Conservation (phyloP, 2,888 invertebrate genomes). For the Podabrus alpinus region DNA sequence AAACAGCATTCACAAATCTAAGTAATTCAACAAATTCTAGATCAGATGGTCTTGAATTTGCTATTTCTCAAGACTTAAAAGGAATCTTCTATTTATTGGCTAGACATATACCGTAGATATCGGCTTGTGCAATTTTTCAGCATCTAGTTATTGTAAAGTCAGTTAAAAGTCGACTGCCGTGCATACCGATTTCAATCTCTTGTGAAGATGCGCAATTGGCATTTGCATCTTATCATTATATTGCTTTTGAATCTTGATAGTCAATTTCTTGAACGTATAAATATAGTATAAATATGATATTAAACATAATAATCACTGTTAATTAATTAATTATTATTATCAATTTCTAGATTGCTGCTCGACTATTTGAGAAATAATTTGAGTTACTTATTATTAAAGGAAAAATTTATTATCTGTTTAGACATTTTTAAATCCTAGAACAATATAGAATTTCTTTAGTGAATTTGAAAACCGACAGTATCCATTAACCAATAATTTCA, state of each 20-base stretch:
- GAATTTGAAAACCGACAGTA: no score
- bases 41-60: conserved; percentile 28
- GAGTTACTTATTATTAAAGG: background rate
- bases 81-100: conserved; percentile 31
- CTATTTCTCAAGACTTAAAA: conserved; percentile 32
- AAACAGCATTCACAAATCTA: conserved; percentile 21
- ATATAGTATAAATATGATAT: background rate
- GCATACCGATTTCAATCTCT: conserved; percentile 36
- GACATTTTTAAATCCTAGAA: no score
- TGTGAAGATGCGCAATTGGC: conserved; percentile 35
- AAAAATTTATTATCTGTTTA: no score
- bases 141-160: conserved; percentile 34
- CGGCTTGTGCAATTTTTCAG: conserved; percentile 34
- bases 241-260: conserved; percentile 25
- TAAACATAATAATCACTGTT: background rate
- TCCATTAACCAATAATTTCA: no score
- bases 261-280: background rate
- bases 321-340: background rate
- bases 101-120: conserved; percentile 31
- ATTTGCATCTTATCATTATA: conserved; percentile 35
- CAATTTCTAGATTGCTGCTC: background rate
- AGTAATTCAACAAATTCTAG: conserved; percentile 29
- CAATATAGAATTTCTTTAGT: no score
- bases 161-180: conserved; percentile 33
- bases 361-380: background rate